A percentile compares a stretch with the other conserved stretches of the same genome.
Conservation (phyloP, 2,888 invertebrate genomes). For the Epinotia bilunana region DNA sequence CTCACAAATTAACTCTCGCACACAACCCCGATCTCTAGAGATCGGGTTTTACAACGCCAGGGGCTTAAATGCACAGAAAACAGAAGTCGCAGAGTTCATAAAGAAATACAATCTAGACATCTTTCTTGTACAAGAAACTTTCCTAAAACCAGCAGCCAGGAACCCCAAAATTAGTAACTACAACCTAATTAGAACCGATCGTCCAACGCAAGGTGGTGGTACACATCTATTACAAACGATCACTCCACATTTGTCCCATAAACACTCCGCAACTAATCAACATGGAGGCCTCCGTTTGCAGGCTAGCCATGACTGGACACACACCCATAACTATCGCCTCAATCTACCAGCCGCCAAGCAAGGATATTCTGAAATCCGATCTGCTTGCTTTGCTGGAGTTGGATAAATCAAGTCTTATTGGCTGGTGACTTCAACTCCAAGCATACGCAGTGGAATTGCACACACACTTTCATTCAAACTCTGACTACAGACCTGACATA, state of each 20-base stretch:
- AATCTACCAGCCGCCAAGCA: no score
- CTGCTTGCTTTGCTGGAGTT: neutral
- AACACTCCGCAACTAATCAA: neutral
- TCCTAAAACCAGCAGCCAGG: neutral
- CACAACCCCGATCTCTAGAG: neutral
- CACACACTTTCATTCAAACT: neutral
- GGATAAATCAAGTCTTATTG: neutral
- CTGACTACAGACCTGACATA: neutral
- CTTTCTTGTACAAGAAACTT: neutral
- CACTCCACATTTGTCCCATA: neutral
- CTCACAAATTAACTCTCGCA: neutral
- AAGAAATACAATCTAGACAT: neutral
- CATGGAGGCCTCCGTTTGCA: neutral
- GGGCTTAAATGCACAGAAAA: neutral
- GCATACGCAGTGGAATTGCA: neutral
- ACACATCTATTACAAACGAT: neutral
- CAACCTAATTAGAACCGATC: neutral
- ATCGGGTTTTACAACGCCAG: neutral
- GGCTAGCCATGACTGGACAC: neutral
- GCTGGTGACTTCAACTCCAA: constrained; percentile 4
- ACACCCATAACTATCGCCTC: no score
- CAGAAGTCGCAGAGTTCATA: no score
- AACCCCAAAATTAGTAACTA: neutral
- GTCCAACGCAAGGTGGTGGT: neutral
- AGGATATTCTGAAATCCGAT: neutral